phyloP scores from a whole-genome alignment of 2,113 vertebrate species.

The Tragelaphus scriptus region DNA sequence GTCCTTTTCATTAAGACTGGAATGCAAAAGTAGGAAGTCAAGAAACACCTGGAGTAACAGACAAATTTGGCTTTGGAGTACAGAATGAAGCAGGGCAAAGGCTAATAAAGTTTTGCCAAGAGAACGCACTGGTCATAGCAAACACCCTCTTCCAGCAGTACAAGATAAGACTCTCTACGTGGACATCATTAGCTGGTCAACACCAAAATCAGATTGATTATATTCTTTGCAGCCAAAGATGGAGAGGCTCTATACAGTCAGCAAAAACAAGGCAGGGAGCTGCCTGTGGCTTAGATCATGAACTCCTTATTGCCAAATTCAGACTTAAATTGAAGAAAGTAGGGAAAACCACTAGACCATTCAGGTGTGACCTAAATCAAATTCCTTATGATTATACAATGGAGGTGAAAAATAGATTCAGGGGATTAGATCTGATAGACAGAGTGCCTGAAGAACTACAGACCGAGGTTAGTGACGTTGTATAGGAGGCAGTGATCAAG shows the following conservation, averaged over 20 bases:
- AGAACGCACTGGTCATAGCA: neutral
- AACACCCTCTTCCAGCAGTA: neutral
- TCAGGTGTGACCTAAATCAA: neutral
- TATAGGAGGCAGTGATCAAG: neutral
- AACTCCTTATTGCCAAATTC: neutral
- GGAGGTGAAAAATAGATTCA: neutral
- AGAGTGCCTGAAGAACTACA: neutral
- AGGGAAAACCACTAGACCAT: neutral
- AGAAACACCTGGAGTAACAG: neutral
- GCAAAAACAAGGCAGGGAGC: neutral
- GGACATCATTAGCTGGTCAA: neutral
- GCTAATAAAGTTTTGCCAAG: neutral
- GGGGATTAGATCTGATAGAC: neutral
- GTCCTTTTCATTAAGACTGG: neutral
- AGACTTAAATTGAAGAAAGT: neutral
- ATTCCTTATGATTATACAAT: neutral
- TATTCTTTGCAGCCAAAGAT: neutral
- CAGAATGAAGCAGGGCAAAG: neutral
- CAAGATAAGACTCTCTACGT: neutral
- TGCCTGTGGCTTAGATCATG: neutral
- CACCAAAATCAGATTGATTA: neutral
- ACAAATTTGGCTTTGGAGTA: neutral
- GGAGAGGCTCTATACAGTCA: neutral
- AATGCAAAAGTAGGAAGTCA: neutral
- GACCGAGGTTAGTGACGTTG: rapidly evolving